Evolutionary conservation across 2,888 invertebrate species (phyloP).

Genomic region (Polietes domitor): DNA sequence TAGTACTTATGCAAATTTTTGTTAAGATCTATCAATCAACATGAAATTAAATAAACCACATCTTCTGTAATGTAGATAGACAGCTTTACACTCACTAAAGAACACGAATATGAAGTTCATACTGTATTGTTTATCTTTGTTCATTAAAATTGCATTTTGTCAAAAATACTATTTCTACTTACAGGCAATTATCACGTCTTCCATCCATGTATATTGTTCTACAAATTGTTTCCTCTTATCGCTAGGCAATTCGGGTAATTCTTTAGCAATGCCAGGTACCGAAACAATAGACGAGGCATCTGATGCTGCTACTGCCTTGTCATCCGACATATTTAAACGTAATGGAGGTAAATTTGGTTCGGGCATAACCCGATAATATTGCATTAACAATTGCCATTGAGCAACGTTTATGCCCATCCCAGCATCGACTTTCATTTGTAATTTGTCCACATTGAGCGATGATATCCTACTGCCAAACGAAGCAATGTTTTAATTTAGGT

Average conservation of each 20-base stretch:
- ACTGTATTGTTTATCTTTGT: too few species aligned
- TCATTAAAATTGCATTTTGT: too few species aligned
- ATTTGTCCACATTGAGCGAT: conserved; percentile 87
- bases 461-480: conserved; percentile 89
- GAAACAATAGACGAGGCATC: conserved; percentile 81
- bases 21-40: too few species aligned
- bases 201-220: conserved; percentile 83
- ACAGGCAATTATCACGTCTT: conserved; percentile 86
- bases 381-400: conserved; percentile 97
- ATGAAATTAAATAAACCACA: too few species aligned
- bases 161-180: too few species aligned
- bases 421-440: conserved; percentile 94
- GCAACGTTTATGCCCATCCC: conserved; percentile 87
- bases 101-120: too few species aligned
- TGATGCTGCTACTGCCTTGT: conserved; percentile 78
- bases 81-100: too few species aligned
- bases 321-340: conserved; percentile 82
- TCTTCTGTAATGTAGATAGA: too few species aligned
- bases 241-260: conserved; percentile 89
- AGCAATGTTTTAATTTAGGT: conserved; percentile 98
- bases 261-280: conserved; percentile 83
- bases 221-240: conserved; percentile 85
- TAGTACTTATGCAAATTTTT: too few species aligned
- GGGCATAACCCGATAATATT: conserved; percentile 97
- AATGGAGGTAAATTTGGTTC: conserved; percentile 98